Conservation (phyloP, 2,113 vertebrate species). For the Sorex fumeus region DNA sequence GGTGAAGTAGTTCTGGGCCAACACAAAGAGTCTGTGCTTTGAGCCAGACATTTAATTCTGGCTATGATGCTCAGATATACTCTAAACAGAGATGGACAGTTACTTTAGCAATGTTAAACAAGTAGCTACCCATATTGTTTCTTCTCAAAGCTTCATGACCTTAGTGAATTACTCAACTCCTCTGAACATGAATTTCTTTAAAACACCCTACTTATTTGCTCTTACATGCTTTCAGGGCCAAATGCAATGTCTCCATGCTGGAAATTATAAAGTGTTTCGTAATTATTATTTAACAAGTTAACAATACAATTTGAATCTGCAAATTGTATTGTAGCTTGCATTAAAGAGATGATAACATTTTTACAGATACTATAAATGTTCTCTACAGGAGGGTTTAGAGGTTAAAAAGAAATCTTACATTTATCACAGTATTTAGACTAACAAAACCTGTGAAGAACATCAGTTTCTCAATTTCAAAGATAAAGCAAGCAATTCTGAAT, state of each 20-base stretch:
- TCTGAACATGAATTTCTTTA: conserved; percentile 9
- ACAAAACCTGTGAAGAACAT: conserved; percentile 18
- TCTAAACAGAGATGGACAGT: conserved; percentile 10
- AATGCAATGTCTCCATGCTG: not conserved
- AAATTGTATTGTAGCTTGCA: not conserved
- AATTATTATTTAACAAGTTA: conserved; percentile 45
- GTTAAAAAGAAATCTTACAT: conserved; percentile 57
- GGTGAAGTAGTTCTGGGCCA: not conserved
- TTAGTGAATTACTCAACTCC: not conserved
- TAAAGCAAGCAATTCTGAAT: conserved; percentile 26
- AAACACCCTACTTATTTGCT: conserved; percentile 26
- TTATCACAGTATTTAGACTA: conserved; percentile 10
- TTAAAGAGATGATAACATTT: conserved; percentile 10
- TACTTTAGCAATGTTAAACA: conserved; percentile 50
- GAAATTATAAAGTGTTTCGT: conserved; percentile 4
- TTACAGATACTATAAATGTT: conserved; percentile 4
- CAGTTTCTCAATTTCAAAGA: conserved; percentile 35
- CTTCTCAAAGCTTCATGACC: conserved; percentile 7
- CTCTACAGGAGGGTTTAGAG: not conserved
- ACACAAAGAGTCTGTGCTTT: conserved; percentile 47
- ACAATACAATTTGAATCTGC: not conserved
- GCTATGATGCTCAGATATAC: not conserved
- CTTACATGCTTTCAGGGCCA: not conserved
- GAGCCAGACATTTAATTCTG: conserved; percentile 52
- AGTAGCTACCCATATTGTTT: not conserved